phyloP scores from a whole-genome alignment of 2,888 invertebrate species.

The Sycophila texana region DNA sequence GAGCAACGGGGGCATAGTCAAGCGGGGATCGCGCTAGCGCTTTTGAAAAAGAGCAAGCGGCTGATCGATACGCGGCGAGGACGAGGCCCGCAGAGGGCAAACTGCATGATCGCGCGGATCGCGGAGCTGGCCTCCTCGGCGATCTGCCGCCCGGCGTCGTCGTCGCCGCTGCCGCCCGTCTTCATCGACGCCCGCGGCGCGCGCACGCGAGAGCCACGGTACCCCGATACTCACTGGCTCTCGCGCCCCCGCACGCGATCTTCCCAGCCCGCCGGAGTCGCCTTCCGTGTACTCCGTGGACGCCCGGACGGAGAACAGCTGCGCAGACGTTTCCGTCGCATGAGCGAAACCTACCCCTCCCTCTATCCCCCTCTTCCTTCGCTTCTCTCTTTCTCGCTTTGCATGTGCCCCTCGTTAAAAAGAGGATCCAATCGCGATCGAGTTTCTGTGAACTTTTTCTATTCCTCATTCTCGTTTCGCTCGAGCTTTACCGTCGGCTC shows the following conservation, averaged over 20 bases:
- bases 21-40: no score
- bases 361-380: background rate
- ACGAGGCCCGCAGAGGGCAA: no score
- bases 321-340: constrained; percentile 16
- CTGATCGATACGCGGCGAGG: no score
- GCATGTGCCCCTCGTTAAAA: background rate
- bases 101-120: no score
- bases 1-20: no score
- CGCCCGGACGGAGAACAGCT: constrained; percentile 13
- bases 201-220: constrained; percentile 27
- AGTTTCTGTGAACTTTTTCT: constrained; percentile 21
- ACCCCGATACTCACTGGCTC: constrained; percentile 41
- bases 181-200: constrained; percentile 17
- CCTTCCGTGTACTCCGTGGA: no score
- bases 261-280: background rate
- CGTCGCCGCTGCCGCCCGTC: background rate
- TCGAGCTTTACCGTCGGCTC: background rate
- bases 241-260: constrained; percentile 26
- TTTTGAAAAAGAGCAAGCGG: no score
- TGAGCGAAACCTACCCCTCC: background rate
- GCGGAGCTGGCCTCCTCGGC: no score
- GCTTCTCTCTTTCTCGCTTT: background rate
- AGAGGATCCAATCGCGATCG: constrained; percentile 26
- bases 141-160: background rate
- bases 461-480: background rate